Evolutionary conservation across 1,140 invertebrate species (phyloP).

Genomic region (Littorina saxatilis): DNA sequence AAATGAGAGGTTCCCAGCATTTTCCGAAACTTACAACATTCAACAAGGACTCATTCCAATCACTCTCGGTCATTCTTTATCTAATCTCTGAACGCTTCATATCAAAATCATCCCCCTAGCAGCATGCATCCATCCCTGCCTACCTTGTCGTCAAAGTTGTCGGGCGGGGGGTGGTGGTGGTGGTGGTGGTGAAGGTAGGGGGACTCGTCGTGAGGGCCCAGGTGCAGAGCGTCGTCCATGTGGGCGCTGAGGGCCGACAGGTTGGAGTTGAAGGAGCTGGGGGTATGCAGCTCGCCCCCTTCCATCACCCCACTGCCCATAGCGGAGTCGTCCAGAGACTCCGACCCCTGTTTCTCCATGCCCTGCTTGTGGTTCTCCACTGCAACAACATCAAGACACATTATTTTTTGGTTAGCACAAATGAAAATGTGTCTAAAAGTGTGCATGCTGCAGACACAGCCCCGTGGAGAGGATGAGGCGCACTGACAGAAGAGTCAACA

Average conservation of each 20-base stretch:
- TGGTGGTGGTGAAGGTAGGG: not conserved
- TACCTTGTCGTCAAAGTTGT: constrained; percentile 15
- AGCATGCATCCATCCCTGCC: too few species aligned
- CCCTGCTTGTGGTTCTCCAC: not conserved
- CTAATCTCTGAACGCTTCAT: too few species aligned
- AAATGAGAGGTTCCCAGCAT: too few species aligned
- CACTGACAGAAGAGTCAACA: too few species aligned
- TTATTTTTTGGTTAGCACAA: too few species aligned
- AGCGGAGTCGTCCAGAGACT: constrained; percentile 27
- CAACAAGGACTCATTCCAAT: too few species aligned
- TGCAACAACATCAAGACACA: not conserved
- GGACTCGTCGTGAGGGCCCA: constrained; percentile 16
- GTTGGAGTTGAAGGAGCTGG: constrained; percentile 33
- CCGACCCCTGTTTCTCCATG: constrained; percentile 22
- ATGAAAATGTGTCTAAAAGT: too few species aligned
- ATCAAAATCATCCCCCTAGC: too few species aligned
- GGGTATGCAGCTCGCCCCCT: constrained; percentile 11
- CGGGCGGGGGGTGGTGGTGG: not conserved
- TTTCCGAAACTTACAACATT: too few species aligned
- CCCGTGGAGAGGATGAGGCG: too few species aligned
- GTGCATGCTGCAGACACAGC: too few species aligned
- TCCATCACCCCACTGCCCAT: constrained; percentile 30
- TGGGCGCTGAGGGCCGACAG: constrained; percentile 40
- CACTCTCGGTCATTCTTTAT: too few species aligned
- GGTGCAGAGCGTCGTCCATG: constrained; percentile 34